Evolutionary conservation across 2,797 vertebrate species (phyloP).

Genomic region (Sebastes nivosus): DNA sequence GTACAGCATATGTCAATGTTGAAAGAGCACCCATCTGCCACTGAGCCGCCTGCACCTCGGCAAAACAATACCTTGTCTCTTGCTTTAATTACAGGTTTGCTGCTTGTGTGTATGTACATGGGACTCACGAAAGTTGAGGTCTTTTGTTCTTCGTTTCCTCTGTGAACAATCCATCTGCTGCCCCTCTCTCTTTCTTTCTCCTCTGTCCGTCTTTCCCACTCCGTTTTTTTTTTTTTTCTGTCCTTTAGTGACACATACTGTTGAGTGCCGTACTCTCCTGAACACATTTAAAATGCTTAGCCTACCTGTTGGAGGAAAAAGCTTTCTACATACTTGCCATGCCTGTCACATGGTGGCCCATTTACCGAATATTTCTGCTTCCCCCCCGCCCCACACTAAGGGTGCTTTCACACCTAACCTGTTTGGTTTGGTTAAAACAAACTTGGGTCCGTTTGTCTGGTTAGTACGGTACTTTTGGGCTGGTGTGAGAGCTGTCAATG

Average conservation of each 20-base stretch:
- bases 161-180: constrained; percentile 72
- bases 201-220: neutral
- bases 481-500: neutral
- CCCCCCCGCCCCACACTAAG: neutral
- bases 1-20: constrained; percentile 84
- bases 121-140: constrained; percentile 60
- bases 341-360: constrained; percentile 19
- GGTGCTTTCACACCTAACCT: neutral
- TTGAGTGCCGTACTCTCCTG: constrained; percentile 54
- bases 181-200: neutral
- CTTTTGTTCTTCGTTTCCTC: constrained; percentile 64
- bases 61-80: constrained; percentile 83
- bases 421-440: neutral
- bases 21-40: constrained; percentile 87
- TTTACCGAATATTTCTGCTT: constrained; percentile 47
- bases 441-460: neutral
- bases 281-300: constrained; percentile 46
- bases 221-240: neutral
- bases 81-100: constrained; percentile 88
- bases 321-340: constrained; percentile 27
- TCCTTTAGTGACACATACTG: constrained; percentile 40
- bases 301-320: constrained; percentile 47
- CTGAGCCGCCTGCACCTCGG: constrained; percentile 72
- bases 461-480: neutral
- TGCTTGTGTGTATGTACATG: constrained; percentile 55